Evolutionary conservation across 2,797 vertebrate genomes (phyloP), one percentile per base, ranked within the genome.

Genomic region (Pempheris klunzingeri): DNA sequence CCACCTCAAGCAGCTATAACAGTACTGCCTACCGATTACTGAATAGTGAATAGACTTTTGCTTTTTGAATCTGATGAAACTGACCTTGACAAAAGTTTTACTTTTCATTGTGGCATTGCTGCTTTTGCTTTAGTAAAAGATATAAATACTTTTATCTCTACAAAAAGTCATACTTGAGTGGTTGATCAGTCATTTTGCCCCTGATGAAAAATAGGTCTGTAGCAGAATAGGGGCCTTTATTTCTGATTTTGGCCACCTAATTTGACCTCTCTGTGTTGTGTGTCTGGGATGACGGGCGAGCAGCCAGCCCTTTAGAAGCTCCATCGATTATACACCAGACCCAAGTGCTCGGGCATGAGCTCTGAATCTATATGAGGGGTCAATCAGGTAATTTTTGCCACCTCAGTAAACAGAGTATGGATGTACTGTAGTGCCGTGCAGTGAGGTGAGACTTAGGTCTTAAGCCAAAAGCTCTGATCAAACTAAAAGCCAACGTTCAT

Each of bases 321-420:
- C 18, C 49, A 89, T 92, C 71, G 86, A 90, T 87, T 78, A 62
- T 30, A 61, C 63, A 85, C 88, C 61, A 81, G 76, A 53, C 67
- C 63, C 22, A 38, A 65, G 71, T 32, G 68, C 61, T 74, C 61
- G 9, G 47, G 49, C 66, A 73, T 81, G 80, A 75, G 34, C 38
- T 75, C 52, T 80, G 62, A 75, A 80, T 89, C 71, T 71, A 57
- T 67, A 83, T 68, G 30, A 84, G 50, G 24, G 82, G 82, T 90
- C 83, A 80, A 72, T 87, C 74, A 53, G 81, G 61, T 72, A 17
- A 74, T 52, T 74, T 88, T 82, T 60, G 30, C 52, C 58, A 74
- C 58, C 57, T 70, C 26, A 32, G 44, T 39, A 59, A 36, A 53
- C 53, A 54, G 43, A 58, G 24, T 34, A 24, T 32, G 39, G 44